Evolutionary conservation across 2,888 invertebrate genomes (phyloP), one percentile per base, ranked within the genome.

Genomic region (Stenolophus ochropezus): DNA sequence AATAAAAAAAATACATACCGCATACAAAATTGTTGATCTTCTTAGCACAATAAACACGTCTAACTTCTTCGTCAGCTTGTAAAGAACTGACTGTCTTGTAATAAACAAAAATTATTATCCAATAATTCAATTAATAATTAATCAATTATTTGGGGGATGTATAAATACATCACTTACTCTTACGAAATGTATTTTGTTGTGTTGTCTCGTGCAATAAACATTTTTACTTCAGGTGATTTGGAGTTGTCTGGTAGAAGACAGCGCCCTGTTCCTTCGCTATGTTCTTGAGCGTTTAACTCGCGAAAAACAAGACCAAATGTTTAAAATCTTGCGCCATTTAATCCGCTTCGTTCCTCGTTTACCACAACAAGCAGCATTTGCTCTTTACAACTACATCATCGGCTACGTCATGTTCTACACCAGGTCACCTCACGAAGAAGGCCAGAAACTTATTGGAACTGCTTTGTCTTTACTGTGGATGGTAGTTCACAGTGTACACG

Each of bases 351-450:
- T 98, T 69, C 97, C 97, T 0, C 94, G 97, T 61, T 89, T 99
- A 82, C 98, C 99, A 0, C 96, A 97, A 84, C 99, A 99, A 89
- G 98, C 99, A 0, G 99, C 99, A 0, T 99, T 98, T 89, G 97
- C 98, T 0, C 90, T 99, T 0, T 98, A 99, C 89, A 99, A 99
- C 91, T 99, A 99, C 86, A 96, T 99, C 85, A 99, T 99, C 85
- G 99, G 99, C 0, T 99, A 98, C 87, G 97, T 99, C 1, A 99
- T 99, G 99, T 99, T 98, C 90, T 99, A 99, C 87, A 98, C 99
- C 1, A 91, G 99, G 78, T 96, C 97, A 8, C 98, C 99, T 0
- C 97, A 98, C 86, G 98, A 99, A 87, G 96, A 97, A 65, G 97
- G 98, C 0, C 98, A 98, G 86, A 95, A 97, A 85, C 93, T 98